A percentile compares a stretch with the other conserved stretches of the same genome.
Conservation (phyloP, 2,113 vertebrate genomes). For the Opisthocomus hoazin region DNA sequence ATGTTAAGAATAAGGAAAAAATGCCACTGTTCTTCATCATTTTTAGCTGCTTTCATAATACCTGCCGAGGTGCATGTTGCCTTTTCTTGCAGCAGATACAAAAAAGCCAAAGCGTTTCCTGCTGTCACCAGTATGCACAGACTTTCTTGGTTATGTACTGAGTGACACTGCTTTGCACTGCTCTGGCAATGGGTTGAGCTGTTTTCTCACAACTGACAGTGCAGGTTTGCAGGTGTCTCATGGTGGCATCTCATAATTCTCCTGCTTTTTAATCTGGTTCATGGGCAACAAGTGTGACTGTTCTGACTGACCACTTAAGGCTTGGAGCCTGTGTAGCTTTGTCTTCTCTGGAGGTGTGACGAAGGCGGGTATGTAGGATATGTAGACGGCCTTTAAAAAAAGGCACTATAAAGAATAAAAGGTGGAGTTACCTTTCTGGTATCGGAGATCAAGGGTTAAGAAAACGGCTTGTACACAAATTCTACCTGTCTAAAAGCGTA, state of each 20-base stretch:
- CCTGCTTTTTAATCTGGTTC: neutral
- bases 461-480: neutral
- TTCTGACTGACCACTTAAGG: neutral
- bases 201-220: neutral
- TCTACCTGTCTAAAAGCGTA: neutral
- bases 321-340: neutral
- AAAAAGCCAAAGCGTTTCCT: neutral
- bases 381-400: neutral
- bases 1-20: neutral
- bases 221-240: rapidly evolving
- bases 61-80: neutral
- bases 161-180: neutral
- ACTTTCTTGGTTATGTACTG: neutral
- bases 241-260: neutral
- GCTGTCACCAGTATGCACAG: neutral
- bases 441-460: neutral
- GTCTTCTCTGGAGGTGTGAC: neutral
- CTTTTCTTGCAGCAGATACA: neutral
- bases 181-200: neutral
- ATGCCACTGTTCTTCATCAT: rapidly evolving
- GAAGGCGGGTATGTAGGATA: neutral
- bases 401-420: neutral
- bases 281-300: rapidly evolving
- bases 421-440: neutral
- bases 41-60: neutral